These are phyloP conservation scores for Pampus argenteus DNA, from an alignment of 2,797 vertebrate genomes.

Conservation along the genomic window DNA sequence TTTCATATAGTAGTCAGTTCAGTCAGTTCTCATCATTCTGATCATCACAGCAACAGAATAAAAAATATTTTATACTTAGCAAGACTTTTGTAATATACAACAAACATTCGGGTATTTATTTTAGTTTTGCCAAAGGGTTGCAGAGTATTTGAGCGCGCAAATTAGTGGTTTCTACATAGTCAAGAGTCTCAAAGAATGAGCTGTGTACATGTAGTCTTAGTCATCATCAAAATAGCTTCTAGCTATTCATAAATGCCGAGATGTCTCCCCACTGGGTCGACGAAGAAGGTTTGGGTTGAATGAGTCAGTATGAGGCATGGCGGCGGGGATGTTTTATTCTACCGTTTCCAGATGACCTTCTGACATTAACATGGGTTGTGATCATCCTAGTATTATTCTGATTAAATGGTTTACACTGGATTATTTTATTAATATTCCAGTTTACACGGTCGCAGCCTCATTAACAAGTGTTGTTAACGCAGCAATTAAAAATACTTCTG, in stretches of 20 bases:
- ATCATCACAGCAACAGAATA: background rate
- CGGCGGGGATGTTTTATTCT: background rate
- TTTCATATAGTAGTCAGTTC: no score
- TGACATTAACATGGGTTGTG: background rate
- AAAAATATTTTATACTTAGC: no score
- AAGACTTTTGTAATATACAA: background rate
- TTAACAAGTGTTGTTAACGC: background rate
- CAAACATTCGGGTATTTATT: background rate
- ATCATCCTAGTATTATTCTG: background rate
- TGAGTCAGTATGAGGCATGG: background rate
- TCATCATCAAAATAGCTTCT: background rate
- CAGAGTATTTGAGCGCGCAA: background rate
- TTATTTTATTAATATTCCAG: background rate
- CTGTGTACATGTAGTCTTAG: background rate
- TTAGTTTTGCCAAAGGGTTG: background rate
- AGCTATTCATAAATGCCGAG: background rate
- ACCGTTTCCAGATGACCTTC: background rate
- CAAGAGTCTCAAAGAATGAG: background rate
- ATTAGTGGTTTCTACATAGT: background rate
- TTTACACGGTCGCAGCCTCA: background rate
- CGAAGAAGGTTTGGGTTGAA: background rate
- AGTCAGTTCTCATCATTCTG: background rate
- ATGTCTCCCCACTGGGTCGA: background rate
- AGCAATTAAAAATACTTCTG: rapidly evolving
- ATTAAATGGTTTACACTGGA: background rate